Conservation (phyloP, 2,113 vertebrate species). For the Alaudala cheleensis region DNA sequence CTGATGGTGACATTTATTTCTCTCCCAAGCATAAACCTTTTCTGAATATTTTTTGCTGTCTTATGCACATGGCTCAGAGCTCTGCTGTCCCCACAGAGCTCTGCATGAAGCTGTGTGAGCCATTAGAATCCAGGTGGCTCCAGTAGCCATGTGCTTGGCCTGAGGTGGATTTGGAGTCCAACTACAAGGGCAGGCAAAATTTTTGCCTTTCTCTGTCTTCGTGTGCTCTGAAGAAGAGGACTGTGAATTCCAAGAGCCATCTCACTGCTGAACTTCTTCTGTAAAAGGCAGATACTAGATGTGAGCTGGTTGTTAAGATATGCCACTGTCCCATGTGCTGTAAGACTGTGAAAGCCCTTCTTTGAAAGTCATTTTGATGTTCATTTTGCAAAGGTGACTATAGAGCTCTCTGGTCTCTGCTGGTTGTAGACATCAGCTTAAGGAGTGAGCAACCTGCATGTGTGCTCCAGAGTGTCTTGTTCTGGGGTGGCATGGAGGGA, state of each 20-base stretch:
- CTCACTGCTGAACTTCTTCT: not conserved
- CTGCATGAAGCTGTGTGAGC: not conserved
- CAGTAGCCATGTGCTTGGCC: fast-evolving
- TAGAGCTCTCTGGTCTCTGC: not conserved
- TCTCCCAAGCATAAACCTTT: not conserved
- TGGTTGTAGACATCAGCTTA: not conserved
- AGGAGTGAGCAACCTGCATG: not conserved
- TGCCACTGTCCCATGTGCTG: not conserved
- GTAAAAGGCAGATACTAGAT: not conserved
- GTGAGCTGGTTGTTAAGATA: not conserved
- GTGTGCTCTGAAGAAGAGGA: not conserved
- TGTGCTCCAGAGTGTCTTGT: not conserved
- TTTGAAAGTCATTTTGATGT: not conserved
- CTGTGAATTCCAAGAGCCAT: not conserved
- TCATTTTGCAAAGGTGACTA: not conserved
- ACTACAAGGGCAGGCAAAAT: not conserved
- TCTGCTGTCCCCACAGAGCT: not conserved
- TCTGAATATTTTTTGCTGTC: not conserved
- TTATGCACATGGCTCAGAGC: not conserved
- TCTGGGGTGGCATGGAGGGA: not conserved
- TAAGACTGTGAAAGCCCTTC: not conserved
- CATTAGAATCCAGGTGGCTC: not conserved
- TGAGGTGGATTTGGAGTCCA: not conserved
- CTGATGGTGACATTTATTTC: not conserved
- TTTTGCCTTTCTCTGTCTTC: not conserved